Evolutionary conservation across 53 echinoderm and acorn worm species (phyloP), one percentile per base, ranked within the genome.

Genomic region (Zoroaster sp.): DNA sequence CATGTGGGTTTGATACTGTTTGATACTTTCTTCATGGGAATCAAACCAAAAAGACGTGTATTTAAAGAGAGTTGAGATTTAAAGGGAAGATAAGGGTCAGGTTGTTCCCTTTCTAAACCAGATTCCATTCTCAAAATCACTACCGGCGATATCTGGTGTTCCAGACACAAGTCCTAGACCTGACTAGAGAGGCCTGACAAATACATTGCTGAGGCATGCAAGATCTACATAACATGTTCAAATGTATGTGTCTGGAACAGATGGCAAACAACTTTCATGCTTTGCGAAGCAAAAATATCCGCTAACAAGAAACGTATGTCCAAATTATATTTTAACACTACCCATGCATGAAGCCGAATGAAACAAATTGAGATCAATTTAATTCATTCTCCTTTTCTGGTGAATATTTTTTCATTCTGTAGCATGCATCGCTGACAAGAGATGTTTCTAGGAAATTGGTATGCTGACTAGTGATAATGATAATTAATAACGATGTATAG

Each of bases 191-290:
- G n/a, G n/a, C n/a, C n/a, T n/a, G n/a, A n/a, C n/a, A n/a, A n/a
- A n/a, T n/a, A n/a, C n/a, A n/a, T n/a, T n/a, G n/a, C n/a, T n/a
- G n/a, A n/a, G n/a, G n/a, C n/a, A n/a, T n/a, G n/a, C n/a, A n/a
- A 54, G 6, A 54, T 5, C 54, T 54, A 20, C 7, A 0, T 54
- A 20, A 15, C 4, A 54, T 54, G 8, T 54, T 54, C 54, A 20
- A 54, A 54, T 20, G 54, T 20, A 21, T 20, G 0, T 54, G 54
- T 21, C 21, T 47, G 70, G 43, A 45, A 17, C 45, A 70, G 14
- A 44, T 42, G 79, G 71, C 85, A 51, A 71, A 85, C 34, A 71
- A 45, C 70, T 85, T 85, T 85, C 70, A 71, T 0, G 85, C 70
- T 71, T 51, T 18, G 13, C 49, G 4, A 20, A 52, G 71, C 85